These are phyloP conservation scores for Lomographa bimaculata DNA, from an alignment of 2,888 invertebrate genomes.

Conservation along the genomic window DNA sequence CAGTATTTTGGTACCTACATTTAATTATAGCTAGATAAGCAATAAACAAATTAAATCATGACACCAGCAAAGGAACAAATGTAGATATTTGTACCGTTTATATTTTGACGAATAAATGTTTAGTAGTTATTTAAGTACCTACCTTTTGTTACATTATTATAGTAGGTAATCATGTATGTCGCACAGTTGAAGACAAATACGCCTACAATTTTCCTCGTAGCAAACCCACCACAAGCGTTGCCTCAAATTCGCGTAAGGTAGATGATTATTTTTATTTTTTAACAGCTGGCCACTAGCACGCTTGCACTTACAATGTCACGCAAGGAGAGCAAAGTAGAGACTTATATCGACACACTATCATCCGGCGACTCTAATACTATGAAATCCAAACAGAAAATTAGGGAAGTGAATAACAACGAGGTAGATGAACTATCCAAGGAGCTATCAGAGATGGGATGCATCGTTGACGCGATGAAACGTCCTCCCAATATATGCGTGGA, in stretches of 20 bases:
- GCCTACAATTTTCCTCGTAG: slow-evolving; percentile 9
- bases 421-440: slow-evolving; percentile 71
- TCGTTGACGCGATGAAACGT: slow-evolving; percentile 67
- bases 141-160: too few relatives aligned
- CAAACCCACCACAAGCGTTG: slow-evolving; percentile 7
- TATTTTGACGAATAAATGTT: too few relatives aligned
- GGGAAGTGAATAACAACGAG: slow-evolving; percentile 78
- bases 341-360: slow-evolving; percentile 59
- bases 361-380: slow-evolving; percentile 69
- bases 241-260: slow-evolving; percentile 18
- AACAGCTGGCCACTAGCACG: slow-evolving; percentile 58
- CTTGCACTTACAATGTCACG: slow-evolving; percentile 64
- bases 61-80: too few relatives aligned
- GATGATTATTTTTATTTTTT: slow-evolving; percentile 30
- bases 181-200: too few relatives aligned
- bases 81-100: too few relatives aligned
- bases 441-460: slow-evolving; percentile 76
- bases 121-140: too few relatives aligned
- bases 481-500: slow-evolving; percentile 74
- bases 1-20: too few relatives aligned
- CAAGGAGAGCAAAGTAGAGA: slow-evolving; percentile 55
- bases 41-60: too few relatives aligned
- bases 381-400: slow-evolving; percentile 59
- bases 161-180: too few relatives aligned
- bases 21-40: too few relatives aligned